Percentiles rank a stretch among this genome's conserved stretches.
Conservation (phyloP, 1,140 invertebrate genomes). For the Anoplolepis gracilipes region DNA sequence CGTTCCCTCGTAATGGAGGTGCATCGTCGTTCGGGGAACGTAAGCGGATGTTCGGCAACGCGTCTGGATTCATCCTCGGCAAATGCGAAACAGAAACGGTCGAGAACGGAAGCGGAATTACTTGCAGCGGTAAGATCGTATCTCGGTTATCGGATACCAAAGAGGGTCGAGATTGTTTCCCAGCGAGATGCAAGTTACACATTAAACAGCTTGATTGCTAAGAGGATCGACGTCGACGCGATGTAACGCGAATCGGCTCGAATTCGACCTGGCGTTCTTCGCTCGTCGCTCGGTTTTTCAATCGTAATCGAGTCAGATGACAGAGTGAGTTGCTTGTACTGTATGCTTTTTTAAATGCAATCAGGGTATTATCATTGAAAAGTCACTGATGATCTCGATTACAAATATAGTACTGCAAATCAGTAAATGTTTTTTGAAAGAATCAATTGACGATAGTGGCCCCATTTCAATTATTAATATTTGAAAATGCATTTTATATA, state of each 20-base stretch:
- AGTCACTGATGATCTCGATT: too few species aligned
- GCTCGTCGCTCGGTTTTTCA: neutral
- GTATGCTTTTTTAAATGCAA: too few species aligned
- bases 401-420: too few species aligned
- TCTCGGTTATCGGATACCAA: slow-evolving; percentile 41
- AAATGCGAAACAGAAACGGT: slow-evolving; percentile 39
- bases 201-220: slow-evolving; percentile 11
- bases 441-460: too few species aligned
- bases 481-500: too few species aligned
- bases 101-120: slow-evolving; percentile 30
- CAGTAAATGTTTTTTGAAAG: too few species aligned
- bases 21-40: slow-evolving; percentile 45
- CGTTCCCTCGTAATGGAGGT: slow-evolving; percentile 30
- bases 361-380: too few species aligned
- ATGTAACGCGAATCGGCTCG: neutral
- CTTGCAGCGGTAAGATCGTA: slow-evolving; percentile 11
- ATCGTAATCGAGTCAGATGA: slow-evolving; percentile 5
- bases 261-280: neutral
- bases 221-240: slow-evolving; percentile 27
- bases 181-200: slow-evolving; percentile 31
- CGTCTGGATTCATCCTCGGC: neutral
- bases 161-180: slow-evolving; percentile 36
- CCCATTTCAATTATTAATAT: too few species aligned
- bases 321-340: neutral
- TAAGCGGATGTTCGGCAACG: slow-evolving; percentile 49